These are phyloP conservation scores for Seriola dumerili DNA, from an alignment of 2,113 vertebrate species.

Conservation along the genomic window DNA sequence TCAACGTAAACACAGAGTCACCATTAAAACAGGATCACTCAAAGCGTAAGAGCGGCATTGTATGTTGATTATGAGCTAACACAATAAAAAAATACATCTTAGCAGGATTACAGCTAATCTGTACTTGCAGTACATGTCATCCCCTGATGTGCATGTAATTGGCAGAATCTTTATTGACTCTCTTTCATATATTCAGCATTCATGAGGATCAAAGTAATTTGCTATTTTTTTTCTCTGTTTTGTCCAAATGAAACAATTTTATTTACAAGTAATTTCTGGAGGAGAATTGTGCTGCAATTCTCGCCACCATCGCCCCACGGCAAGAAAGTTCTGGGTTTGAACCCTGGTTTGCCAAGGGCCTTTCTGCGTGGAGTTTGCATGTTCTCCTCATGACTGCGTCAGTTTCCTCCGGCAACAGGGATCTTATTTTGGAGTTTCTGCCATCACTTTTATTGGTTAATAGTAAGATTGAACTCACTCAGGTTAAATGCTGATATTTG, in stretches of 20 bases:
- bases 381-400: too few species aligned
- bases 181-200: constrained; percentile 30
- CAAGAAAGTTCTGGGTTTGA: too few species aligned
- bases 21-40: constrained; percentile 72
- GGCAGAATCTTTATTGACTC: constrained; percentile 42
- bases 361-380: too few species aligned
- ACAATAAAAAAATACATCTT: constrained; percentile 65
- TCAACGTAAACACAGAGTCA: constrained; percentile 59
- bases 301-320: too few species aligned
- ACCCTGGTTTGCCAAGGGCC: too few species aligned
- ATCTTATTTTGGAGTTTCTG: too few species aligned
- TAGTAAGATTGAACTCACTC: too few species aligned
- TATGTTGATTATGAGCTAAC: constrained; percentile 61
- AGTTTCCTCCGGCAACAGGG: too few species aligned
- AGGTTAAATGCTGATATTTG: too few species aligned
- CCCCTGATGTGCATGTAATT: constrained; percentile 60
- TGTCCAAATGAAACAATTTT: not conserved
- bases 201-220: constrained; percentile 10
- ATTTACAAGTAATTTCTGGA: not conserved
- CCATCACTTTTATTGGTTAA: too few species aligned
- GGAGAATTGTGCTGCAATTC: too few species aligned
- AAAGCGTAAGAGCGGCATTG: constrained; percentile 46
- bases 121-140: constrained; percentile 46
- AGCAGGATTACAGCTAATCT: constrained; percentile 76
- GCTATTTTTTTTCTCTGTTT: not conserved